A percentile compares a stretch with the other conserved stretches of the same genome.
These are phyloP conservation scores for Melangyna quadrimaculata DNA, from an alignment of 2,888 invertebrate genomes.

Conservation along the genomic window DNA sequence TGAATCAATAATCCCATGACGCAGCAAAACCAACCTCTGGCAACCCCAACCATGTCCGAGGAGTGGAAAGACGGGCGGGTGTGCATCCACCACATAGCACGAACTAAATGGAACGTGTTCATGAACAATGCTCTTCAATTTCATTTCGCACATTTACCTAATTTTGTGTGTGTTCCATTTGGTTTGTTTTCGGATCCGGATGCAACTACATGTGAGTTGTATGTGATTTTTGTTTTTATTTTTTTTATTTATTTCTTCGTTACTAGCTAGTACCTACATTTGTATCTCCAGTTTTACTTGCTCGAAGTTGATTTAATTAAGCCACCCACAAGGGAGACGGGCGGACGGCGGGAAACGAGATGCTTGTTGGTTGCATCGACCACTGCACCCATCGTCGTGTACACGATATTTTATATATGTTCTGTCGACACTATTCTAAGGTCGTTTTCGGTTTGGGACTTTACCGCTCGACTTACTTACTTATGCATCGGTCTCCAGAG, in stretches of 20 bases:
- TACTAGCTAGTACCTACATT: no score
- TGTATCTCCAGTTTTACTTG: conserved; percentile 29
- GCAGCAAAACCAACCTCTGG: not conserved
- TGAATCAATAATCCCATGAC: not conserved
- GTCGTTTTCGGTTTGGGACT: conserved; percentile 37
- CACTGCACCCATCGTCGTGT: not conserved
- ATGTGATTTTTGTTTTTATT: conserved; percentile 15
- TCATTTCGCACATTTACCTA: conserved; percentile 66
- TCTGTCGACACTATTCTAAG: conserved; percentile 45
- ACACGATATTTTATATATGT: not conserved
- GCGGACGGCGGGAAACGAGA: not conserved
- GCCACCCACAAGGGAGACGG: conserved; percentile 49
- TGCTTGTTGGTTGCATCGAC: conserved; percentile 25
- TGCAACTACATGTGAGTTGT: not conserved
- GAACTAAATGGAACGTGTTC: conserved; percentile 42
- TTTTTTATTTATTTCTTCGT: not conserved
- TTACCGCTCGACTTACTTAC: conserved; percentile 58
- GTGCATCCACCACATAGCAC: not conserved
- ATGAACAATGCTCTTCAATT: conserved; percentile 64
- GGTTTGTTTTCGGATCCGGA: conserved; percentile 24
- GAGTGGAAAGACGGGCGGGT: not conserved
- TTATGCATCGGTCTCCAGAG: conserved; percentile 25
- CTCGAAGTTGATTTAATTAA: conserved; percentile 68
- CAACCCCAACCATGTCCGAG: not conserved
- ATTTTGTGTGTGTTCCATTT: conserved; percentile 50